A percentile compares a stretch with the other conserved stretches of the same genome.
Conservation (phyloP, 2,888 invertebrate species). For the Hipparchia sbordonii region DNA sequence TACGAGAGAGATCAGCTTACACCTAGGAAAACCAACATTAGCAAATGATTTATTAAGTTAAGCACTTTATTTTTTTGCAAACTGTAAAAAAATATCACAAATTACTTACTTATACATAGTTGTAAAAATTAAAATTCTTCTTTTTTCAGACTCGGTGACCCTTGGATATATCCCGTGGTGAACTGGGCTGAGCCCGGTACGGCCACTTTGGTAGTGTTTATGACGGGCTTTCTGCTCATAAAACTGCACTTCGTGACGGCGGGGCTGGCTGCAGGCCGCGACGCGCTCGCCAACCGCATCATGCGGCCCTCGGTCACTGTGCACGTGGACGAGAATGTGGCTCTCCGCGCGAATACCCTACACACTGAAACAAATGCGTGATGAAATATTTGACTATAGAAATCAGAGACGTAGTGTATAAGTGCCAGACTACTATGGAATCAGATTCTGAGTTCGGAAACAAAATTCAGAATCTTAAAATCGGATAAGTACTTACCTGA, state of each 20-base stretch:
- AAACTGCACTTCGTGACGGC: slow-evolving; percentile 84
- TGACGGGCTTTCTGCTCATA: slow-evolving; percentile 85
- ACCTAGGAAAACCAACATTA: no score
- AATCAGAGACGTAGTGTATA: no score
- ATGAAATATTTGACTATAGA: background rate
- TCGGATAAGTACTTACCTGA: no score
- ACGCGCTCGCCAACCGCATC: slow-evolving; percentile 51
- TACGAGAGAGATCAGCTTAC: no score
- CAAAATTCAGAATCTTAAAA: no score
- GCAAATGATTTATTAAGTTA: no score
- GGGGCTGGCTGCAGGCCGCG: slow-evolving; percentile 78
- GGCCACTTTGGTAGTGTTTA: slow-evolving; percentile 83
- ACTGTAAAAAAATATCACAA: background rate
- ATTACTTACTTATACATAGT: background rate
- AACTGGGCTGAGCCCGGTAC: slow-evolving; percentile 87
- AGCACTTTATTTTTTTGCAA: no score
- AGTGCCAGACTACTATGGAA: no score
- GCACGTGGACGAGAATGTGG: slow-evolving; percentile 53
- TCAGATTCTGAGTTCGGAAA: no score
- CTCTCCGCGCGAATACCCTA: slow-evolving; percentile 47
- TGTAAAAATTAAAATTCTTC: slow-evolving; percentile 9
- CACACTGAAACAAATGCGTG: background rate
- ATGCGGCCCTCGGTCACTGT: slow-evolving; percentile 49
- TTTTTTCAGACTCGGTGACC: slow-evolving; percentile 82
- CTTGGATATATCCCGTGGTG: slow-evolving; percentile 89